A percentile compares a stretch with the other conserved stretches of the same genome.
phyloP scores from a whole-genome alignment of 2,888 invertebrate species.

The Habrosyne pyritoides region DNA sequence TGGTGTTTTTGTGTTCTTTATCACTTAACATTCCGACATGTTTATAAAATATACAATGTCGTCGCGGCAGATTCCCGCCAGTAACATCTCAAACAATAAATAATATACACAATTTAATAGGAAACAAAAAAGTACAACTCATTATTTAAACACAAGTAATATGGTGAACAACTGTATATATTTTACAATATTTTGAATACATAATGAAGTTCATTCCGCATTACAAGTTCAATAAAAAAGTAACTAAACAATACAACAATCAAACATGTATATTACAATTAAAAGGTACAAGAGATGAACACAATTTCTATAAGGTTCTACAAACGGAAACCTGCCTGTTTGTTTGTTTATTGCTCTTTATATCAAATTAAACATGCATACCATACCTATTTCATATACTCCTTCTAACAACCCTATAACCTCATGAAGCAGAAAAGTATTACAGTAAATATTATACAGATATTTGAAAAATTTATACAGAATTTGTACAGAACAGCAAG shows the following conservation, averaged over 20 bases:
- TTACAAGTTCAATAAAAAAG: constrained; percentile 41
- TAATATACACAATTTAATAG: constrained; percentile 12
- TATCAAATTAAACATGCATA: constrained; percentile 66
- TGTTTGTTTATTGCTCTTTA: constrained; percentile 61
- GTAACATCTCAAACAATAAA: constrained; percentile 19
- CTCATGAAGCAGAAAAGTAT: constrained; percentile 82
- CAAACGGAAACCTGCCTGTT: constrained; percentile 66
- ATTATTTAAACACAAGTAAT: constrained; percentile 1
- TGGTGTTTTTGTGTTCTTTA: constrained; percentile 56
- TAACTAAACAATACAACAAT: constrained; percentile 43
- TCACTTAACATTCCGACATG: constrained; percentile 52
- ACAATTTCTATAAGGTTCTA: constrained; percentile 26
- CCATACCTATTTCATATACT: constrained; percentile 75
- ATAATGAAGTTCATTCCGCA: constrained; percentile 38
- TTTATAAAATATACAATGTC: constrained; percentile 40
- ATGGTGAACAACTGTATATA: constrained; percentile 18
- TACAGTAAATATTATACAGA: constrained; percentile 74
- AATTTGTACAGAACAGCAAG: constrained; percentile 62
- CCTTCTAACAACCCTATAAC: constrained; percentile 75
- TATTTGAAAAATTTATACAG: constrained; percentile 62
- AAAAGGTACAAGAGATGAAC: constrained; percentile 44
- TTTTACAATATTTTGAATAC: constrained; percentile 28
- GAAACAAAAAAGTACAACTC: constrained; percentile 6
- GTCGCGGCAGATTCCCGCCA: constrained; percentile 56
- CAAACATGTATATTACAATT: constrained; percentile 18